A percentile compares a stretch with the other conserved stretches of the same genome.
Evolutionary conservation across 2,888 invertebrate species (phyloP).

Genomic region (Lasioglossum lativentre): DNA sequence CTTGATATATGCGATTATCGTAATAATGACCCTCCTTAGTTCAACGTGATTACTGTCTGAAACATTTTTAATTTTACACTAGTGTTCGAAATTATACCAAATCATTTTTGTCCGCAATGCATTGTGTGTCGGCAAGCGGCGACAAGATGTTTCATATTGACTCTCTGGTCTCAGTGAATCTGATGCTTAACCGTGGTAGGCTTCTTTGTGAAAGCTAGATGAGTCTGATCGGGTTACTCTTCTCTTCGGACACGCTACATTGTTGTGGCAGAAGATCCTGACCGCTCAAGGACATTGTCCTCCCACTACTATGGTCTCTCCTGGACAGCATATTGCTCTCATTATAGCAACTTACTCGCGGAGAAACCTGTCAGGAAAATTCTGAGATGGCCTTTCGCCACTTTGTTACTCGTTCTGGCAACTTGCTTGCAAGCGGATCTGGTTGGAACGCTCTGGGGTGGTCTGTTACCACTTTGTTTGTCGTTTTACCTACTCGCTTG

Average conservation of each 20-base stretch:
- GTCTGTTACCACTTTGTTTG: not conserved
- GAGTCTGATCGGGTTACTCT: conserved; percentile 3
- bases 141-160: not conserved
- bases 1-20: too few relatives aligned
- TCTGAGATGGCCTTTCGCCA: not conserved
- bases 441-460: not conserved
- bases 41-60: too few relatives aligned
- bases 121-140: not conserved
- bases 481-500: not conserved
- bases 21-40: too few relatives aligned
- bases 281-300: not conserved
- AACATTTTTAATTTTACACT: too few relatives aligned
- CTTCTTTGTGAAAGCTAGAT: conserved; percentile 2
- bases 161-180: not conserved
- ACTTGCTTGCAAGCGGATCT: not conserved
- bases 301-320: not conserved
- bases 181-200: conserved; percentile 3
- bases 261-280: not conserved
- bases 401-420: conserved; percentile 6
- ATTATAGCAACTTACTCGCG: not conserved
- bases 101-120: not conserved
- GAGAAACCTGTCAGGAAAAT: conserved; percentile 11
- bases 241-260: not conserved
- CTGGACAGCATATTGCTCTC: not conserved
- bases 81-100: too few relatives aligned